A percentile compares a stretch with the other conserved stretches of the same genome.
Conservation (phyloP, 1,140 invertebrate species). For the Drosophila azteca region DNA sequence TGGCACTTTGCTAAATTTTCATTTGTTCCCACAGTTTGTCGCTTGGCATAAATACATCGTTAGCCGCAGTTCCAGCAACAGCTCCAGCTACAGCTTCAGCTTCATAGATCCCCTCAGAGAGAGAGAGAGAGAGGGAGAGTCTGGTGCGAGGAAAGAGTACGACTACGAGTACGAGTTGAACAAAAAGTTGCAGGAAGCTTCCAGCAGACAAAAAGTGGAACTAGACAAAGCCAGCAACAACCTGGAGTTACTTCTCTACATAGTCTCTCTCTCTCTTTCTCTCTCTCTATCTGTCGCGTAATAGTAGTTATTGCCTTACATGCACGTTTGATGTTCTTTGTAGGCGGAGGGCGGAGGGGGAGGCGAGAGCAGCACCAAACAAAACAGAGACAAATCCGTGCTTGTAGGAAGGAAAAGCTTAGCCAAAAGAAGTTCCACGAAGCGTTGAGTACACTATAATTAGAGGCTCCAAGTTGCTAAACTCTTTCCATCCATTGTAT, state of each 20-base stretch:
- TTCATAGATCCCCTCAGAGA: conserved; percentile 19
- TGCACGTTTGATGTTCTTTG: conserved; percentile 78
- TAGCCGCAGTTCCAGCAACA: conserved; percentile 52
- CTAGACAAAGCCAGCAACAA: conserved; percentile 57
- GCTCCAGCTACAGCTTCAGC: conserved; percentile 36
- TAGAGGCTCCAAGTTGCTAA: background rate
- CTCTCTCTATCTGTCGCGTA: conserved; percentile 37
- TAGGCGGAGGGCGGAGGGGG: conserved; percentile 58
- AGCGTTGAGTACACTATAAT: conserved; percentile 31
- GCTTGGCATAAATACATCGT: conserved; percentile 81
- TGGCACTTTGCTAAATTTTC: conserved; percentile 78
- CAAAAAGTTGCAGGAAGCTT: conserved; percentile 69
- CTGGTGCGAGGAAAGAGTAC: background rate
- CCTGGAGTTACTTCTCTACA: conserved; percentile 21
- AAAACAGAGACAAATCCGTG: conserved; percentile 32
- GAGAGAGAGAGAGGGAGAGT: conserved; percentile 9
- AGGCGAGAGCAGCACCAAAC: conserved; percentile 34
- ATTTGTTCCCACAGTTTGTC: conserved; percentile 82
- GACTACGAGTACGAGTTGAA: no score
- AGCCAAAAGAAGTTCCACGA: conserved; percentile 2
- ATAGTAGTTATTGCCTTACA: conserved; percentile 80
- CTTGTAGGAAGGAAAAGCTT: conserved; percentile 21
- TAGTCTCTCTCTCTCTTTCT: conserved; percentile 40
- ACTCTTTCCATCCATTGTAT: no score
- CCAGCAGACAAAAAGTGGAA: conserved; percentile 63